These are phyloP conservation scores for Tenthredo livida DNA, from an alignment of 2,888 invertebrate genomes.

Conservation along the genomic window DNA sequence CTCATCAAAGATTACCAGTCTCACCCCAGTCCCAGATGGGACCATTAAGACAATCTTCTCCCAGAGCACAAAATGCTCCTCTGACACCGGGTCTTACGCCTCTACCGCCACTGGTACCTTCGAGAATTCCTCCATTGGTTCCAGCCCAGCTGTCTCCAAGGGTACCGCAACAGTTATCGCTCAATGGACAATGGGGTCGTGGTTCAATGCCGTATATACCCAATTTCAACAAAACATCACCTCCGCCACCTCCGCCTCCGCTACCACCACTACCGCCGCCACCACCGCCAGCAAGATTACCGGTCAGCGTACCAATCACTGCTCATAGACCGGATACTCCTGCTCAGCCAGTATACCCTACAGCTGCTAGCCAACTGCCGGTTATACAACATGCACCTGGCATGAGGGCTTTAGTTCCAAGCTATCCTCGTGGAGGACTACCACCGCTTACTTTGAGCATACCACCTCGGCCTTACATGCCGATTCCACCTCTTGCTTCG, in stretches of 20 bases:
- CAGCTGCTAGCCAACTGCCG: constrained; percentile 74
- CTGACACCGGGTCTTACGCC: constrained; percentile 61
- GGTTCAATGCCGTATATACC: constrained; percentile 64
- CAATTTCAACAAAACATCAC: constrained; percentile 64
- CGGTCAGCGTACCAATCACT: constrained; percentile 73
- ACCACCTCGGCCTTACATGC: constrained; percentile 74
- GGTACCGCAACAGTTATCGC: constrained; percentile 70
- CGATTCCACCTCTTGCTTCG: constrained; percentile 69
- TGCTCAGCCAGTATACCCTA: constrained; percentile 73
- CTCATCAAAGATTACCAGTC: constrained; percentile 73
- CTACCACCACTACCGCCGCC: constrained; percentile 57
- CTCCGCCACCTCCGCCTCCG: constrained; percentile 67
- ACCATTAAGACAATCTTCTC: constrained; percentile 70
- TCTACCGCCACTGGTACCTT: constrained; percentile 70
- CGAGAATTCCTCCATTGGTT: constrained; percentile 69
- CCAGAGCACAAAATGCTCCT: constrained; percentile 68
- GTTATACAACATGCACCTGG: constrained; percentile 76
- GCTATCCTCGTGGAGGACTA: constrained; percentile 73
- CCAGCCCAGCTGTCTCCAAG: constrained; percentile 66
- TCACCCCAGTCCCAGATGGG: constrained; percentile 72
- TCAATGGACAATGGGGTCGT: constrained; percentile 74
- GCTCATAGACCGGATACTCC: constrained; percentile 71
- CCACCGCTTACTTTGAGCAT: constrained; percentile 74
- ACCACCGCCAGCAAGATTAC: constrained; percentile 68
- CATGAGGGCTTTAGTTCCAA: constrained; percentile 73